A percentile compares a stretch with the other conserved stretches of the same genome.
These are phyloP conservation scores for Drosophila athabasca DNA, from an alignment of 1,140 invertebrate genomes.

Conservation along the genomic window DNA sequence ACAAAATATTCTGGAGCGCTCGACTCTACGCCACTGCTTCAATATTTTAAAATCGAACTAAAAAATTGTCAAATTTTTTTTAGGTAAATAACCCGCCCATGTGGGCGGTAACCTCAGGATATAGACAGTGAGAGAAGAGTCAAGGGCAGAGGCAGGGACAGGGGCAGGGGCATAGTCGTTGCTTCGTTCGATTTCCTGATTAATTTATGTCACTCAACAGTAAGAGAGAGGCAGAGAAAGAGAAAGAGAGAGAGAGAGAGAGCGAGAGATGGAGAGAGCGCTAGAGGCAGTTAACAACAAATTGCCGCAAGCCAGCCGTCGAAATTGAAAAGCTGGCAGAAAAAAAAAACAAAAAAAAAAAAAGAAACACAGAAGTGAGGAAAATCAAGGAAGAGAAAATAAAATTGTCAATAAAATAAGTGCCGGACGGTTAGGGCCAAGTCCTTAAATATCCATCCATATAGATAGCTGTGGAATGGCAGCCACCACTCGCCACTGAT, in stretches of 20 bases:
- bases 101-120: slow-evolving; percentile 37
- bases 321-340: slow-evolving; percentile 66
- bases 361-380: slow-evolving; percentile 3
- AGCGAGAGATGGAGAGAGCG: slow-evolving; percentile 1
- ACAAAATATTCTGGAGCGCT: slow-evolving; percentile 67
- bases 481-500: not conserved
- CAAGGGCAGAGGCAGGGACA: not conserved
- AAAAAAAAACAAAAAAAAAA: not conserved
- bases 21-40: slow-evolving; percentile 1
- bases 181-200: slow-evolving; percentile 75
- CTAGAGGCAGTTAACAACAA: slow-evolving; percentile 71
- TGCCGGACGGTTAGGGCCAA: slow-evolving; percentile 38
- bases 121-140: slow-evolving; percentile 25
- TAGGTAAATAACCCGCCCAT: slow-evolving; percentile 3
- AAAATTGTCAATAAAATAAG: slow-evolving; percentile 81
- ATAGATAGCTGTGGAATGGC: no score
- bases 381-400: slow-evolving; percentile 31
- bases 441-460: slow-evolving; percentile 26
- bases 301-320: slow-evolving; percentile 74
- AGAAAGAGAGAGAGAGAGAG: not conserved
- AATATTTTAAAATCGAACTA: slow-evolving; percentile 45
- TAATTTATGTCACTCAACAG: slow-evolving; percentile 66
- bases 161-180: slow-evolving; percentile 9
- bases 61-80: slow-evolving; percentile 67
- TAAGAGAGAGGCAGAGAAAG: not conserved